Evolutionary conservation across 2,797 vertebrate species (phyloP).

Genomic region (Schizopygopsis pylzovi): DNA sequence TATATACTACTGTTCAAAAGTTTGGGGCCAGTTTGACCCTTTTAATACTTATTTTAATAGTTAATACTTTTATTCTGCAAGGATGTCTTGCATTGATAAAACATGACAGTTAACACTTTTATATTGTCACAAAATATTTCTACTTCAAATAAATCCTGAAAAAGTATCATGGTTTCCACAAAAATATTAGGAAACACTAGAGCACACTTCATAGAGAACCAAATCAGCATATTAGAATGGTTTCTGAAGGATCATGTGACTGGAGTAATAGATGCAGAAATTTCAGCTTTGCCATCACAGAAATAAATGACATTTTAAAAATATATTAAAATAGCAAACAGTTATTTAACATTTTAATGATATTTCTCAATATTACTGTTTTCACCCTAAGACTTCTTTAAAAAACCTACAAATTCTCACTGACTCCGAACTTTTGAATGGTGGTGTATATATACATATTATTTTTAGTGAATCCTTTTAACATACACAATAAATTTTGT

Average conservation of each 20-base stretch:
- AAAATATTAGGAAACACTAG: not conserved
- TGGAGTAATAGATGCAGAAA: not conserved
- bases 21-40: not conserved
- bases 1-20: not conserved
- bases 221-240: not conserved
- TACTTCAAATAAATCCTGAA: not conserved
- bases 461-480: not conserved
- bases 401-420: not conserved
- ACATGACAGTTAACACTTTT: not conserved
- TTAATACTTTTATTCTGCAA: not conserved
- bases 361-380: not conserved
- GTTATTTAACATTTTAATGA: not conserved
- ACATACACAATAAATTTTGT: not conserved
- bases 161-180: not conserved
- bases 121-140: not conserved
- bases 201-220: not conserved
- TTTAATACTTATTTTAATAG: not conserved
- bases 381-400: not conserved
- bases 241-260: not conserved
- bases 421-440: not conserved
- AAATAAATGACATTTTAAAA: not conserved
- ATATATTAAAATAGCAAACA: not conserved
- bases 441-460: not conserved
- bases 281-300: not conserved
- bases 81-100: not conserved